Evolutionary conservation across 1,140 invertebrate species (phyloP), one percentile per base, ranked within the genome.

Genomic region (Diploscapter pachys): DNA sequence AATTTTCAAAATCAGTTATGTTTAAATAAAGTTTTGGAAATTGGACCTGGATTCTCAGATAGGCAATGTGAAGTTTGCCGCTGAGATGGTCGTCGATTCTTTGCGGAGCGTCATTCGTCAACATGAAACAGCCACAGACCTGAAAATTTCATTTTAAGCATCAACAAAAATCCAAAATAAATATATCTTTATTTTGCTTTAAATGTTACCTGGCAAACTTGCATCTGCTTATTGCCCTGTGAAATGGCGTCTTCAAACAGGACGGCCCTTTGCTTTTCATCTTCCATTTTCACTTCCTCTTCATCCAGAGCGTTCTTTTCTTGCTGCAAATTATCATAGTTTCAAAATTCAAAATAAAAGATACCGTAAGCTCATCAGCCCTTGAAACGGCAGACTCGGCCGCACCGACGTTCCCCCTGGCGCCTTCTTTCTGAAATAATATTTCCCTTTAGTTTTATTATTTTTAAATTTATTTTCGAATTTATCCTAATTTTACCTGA

Each of bases 121-220:
- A 96, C n/a, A 98, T 89, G 87, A 98, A 96, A 6, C 95, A 95
- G 4, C 95, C 96, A 88, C 96, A 99, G 2, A 97, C 93, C 81
- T 94, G 54, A 71, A 72, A 50, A 49, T 5, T 31, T 31, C 31
- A 6, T 64, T 13, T 6, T 48, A 31, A 6, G 13, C 51, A 9
- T 48, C 51, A 48, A 64, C 51, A 8, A 8, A 5, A 64, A 64
- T 64, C 9, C 31, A 6, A 64, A 48, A 31, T 8, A 64, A 6
- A 50, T 48, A 64, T 64, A 48, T 48, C 31, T 64, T 64, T 5
- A 64, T 48, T 64, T 48, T 50, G 13, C 57, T 11, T 11, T 59
- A 13, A 11, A 59, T 5, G 11, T n/a, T 51, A 72, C 71, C 59
- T 76, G 68, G 13, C 75, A 76, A 2, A 76, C 75, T 66, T 71